Evolutionary conservation across 1,140 invertebrate species (phyloP), one percentile per base, ranked within the genome.

Genomic region (Antheraea pernyi): DNA sequence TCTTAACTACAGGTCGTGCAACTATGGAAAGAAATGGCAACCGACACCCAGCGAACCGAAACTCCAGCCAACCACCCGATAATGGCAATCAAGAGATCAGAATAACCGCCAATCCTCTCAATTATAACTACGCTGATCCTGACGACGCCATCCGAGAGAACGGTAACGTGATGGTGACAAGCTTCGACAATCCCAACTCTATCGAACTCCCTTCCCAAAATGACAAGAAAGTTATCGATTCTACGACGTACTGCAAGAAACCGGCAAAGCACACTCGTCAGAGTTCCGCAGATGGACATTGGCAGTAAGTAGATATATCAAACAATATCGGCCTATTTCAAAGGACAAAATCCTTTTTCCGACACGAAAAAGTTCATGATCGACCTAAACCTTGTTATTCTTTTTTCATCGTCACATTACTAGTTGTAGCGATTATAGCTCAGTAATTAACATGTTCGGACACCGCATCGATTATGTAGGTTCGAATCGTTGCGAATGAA

Each of bases 31-130:
- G 95, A 64, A 91, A 92, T 68, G 91, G 91, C 10, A 92, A 88
- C 73, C 84, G 91, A 53, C 89, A 89, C 65, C 84, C 87, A 16
- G 86, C 83, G 0, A 93, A 92, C 71, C 80, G 92, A 62, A 93
- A 90, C 69, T 91, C 88, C 0, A 72, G 81, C 0, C 87, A 89
- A 65, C 79, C 81, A 0, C 37, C 68, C 11, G 87, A 92, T 67
- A 88, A 88, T 42, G 82, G 89, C 30, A 91, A 93, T 77, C 78
- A 79, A 67, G 87, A 89, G 74, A 95, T 97, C 83, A 93, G 96
- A 61, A 97, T 97, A 69, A 97, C 96, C 8, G 94, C 94, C 53
- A 97, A 97, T 90, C 96, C 96, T 7, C 91, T 96, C 58, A 95
- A 95, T 76, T 91, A 94, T 71, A 95, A 95, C 84, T 95, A 95